These are phyloP conservation scores for Lasioglossum vierecki DNA, from an alignment of 2,888 invertebrate genomes.

Conservation along the genomic window DNA sequence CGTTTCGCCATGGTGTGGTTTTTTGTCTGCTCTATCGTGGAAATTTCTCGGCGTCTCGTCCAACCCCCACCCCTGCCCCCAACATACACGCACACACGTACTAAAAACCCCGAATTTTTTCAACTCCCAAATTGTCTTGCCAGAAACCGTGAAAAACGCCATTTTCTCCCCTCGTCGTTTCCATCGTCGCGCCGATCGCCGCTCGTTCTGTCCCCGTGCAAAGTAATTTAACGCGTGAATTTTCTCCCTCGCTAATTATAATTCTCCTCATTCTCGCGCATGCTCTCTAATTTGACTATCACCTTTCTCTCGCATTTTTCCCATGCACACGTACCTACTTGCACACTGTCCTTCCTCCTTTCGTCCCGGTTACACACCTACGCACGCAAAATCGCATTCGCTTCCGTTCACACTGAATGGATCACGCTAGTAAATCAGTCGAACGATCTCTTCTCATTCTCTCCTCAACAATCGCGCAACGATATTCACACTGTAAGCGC, in stretches of 20 bases:
- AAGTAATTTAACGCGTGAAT: slow-evolving; percentile 81
- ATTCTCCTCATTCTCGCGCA: slow-evolving; percentile 54
- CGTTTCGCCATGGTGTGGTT: slow-evolving; percentile 22
- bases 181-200: slow-evolving; percentile 75
- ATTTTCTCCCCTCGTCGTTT: slow-evolving; percentile 30
- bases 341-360: background rate
- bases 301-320: slow-evolving; percentile 17
- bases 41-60: slow-evolving; percentile 27
- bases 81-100: background rate
- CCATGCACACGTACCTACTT: background rate
- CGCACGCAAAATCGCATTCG: slow-evolving; percentile 30
- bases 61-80: slow-evolving; percentile 20
- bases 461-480: background rate
- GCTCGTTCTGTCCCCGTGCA: slow-evolving; percentile 80
- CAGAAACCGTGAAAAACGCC: slow-evolving; percentile 44
- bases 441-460: background rate
- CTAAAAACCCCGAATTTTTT: background rate
- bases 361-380: slow-evolving; percentile 17
- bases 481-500: slow-evolving; percentile 56
- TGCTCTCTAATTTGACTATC: slow-evolving; percentile 53
- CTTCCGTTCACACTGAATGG: background rate
- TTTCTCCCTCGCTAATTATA: slow-evolving; percentile 66
- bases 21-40: background rate
- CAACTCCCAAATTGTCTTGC: slow-evolving; percentile 20
- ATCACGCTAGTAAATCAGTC: slow-evolving; percentile 12